A percentile compares a stretch with the other conserved stretches of the same genome.
These are phyloP conservation scores for Xylocopa sonorina DNA, from an alignment of 1,140 invertebrate species.

Conservation along the genomic window DNA sequence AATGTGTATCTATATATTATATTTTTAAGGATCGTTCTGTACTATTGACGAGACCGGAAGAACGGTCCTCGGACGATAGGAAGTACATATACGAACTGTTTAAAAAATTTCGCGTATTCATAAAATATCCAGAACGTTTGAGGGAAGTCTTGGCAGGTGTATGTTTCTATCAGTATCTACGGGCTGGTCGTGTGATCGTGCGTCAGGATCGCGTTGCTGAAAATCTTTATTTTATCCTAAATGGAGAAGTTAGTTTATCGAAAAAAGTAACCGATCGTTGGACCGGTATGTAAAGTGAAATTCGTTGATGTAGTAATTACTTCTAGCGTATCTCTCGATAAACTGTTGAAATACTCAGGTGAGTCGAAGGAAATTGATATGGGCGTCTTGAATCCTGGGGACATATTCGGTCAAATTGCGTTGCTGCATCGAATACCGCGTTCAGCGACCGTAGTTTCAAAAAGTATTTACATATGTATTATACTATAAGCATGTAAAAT, in stretches of 20 bases:
- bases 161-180: conserved; percentile 83
- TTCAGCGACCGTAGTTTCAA: conserved; percentile 82
- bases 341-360: conserved; percentile 48
- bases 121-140: conserved; percentile 78
- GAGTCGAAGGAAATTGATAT: conserved; percentile 61
- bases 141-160: conserved; percentile 82
- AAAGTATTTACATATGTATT: too few relatives aligned
- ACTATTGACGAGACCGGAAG: conserved; percentile 54
- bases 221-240: conserved; percentile 84
- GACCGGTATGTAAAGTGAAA: conserved; percentile 61
- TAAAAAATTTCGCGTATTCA: conserved; percentile 62
- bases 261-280: conserved; percentile 81
- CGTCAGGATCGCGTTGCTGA: conserved; percentile 83
- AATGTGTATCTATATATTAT: conserved; percentile 18
- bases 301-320: too few relatives aligned
- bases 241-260: conserved; percentile 82
- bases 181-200: conserved; percentile 82
- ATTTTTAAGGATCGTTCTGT: conserved; percentile 70
- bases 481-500: too few relatives aligned
- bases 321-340: neutral
- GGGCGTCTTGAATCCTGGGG: conserved; percentile 77
- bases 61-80: conserved; percentile 57
- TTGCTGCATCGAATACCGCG: conserved; percentile 84
- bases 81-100: conserved; percentile 63
- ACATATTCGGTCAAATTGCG: conserved; percentile 86